These are phyloP conservation scores for Habrosyne pyritoides DNA, from an alignment of 2,888 invertebrate genomes.

Conservation along the genomic window DNA sequence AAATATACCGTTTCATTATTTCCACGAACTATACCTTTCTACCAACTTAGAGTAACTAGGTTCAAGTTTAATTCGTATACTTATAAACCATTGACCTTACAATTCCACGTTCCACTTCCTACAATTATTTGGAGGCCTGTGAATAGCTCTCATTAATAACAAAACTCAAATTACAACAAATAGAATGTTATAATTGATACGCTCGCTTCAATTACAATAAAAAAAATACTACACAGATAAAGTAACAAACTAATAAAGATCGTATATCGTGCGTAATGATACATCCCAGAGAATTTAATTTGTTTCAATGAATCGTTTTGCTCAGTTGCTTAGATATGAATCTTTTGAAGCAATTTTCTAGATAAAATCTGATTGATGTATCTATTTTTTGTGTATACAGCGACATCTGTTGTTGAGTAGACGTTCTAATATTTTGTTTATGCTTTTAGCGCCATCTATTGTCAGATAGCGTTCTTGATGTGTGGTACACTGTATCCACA, in stretches of 20 bases:
- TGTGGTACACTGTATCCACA: not conserved
- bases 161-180: not conserved
- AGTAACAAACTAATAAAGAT: slow-evolving; percentile 52
- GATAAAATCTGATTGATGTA: slow-evolving; percentile 39
- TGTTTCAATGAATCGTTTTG: slow-evolving; percentile 44
- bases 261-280: slow-evolving; percentile 57
- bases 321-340: slow-evolving; percentile 40
- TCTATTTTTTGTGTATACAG: slow-evolving; percentile 12
- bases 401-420: slow-evolving; percentile 30
- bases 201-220: slow-evolving; percentile 4
- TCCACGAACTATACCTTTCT: not conserved
- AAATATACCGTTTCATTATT: not conserved
- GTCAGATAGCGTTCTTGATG: slow-evolving; percentile 19
- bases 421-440: not conserved
- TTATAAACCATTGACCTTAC: not conserved
- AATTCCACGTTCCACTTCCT: slow-evolving; percentile 13
- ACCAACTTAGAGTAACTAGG: not conserved
- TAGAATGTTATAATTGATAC: not conserved
- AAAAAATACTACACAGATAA: slow-evolving; percentile 24
- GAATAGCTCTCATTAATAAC: not conserved
- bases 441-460: slow-evolving; percentile 40
- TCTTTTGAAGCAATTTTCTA: slow-evolving; percentile 36
- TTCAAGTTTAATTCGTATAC: not conserved
- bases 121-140: not conserved
- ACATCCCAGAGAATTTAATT: slow-evolving; percentile 37